Evolutionary conservation across 2,113 vertebrate species (phyloP).

Genomic region (Steatornis caripensis): DNA sequence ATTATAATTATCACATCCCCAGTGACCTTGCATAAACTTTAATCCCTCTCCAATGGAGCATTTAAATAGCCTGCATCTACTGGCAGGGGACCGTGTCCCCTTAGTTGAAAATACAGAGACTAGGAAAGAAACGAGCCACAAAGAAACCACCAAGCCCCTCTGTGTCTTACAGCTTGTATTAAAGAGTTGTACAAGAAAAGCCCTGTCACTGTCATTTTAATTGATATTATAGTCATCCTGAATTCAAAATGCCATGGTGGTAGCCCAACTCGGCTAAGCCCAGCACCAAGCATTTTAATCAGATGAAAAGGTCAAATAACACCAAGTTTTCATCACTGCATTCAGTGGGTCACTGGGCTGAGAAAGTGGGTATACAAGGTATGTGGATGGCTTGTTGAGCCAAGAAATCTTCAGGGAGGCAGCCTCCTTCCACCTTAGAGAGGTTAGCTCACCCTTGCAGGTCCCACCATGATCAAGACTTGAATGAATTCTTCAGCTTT

Average conservation of each 20-base stretch:
- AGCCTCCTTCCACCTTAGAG: neutral
- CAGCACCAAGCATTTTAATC: conserved; percentile 21
- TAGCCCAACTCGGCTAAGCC: neutral
- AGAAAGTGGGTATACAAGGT: neutral
- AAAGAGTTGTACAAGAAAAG: conserved; percentile 48
- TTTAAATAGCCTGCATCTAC: conserved; percentile 98
- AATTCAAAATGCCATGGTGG: conserved; percentile 1
- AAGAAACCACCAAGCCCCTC: conserved; percentile 63
- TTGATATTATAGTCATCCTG: conserved; percentile 35
- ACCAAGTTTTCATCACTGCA: neutral
- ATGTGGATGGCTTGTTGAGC: neutral
- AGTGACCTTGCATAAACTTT: conserved; percentile 99
- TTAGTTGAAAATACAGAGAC: conserved; percentile 54
- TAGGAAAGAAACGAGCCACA: conserved; percentile 68
- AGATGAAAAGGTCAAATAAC: conserved; percentile 43
- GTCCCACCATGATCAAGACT: neutral
- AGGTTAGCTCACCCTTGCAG: neutral
- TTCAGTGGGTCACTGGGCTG: conserved; percentile 19
- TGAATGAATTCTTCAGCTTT: neutral
- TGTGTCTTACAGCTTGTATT: conserved; percentile 52
- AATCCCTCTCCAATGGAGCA: conserved; percentile 99
- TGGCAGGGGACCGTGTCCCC: conserved; percentile 74
- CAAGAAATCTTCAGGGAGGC: neutral
- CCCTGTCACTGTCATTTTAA: conserved; percentile 55
- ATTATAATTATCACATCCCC: conserved; percentile 99